Evolutionary conservation across 2,888 invertebrate species (phyloP), one percentile per base, ranked within the genome.

Genomic region (Athetis lepigone): DNA sequence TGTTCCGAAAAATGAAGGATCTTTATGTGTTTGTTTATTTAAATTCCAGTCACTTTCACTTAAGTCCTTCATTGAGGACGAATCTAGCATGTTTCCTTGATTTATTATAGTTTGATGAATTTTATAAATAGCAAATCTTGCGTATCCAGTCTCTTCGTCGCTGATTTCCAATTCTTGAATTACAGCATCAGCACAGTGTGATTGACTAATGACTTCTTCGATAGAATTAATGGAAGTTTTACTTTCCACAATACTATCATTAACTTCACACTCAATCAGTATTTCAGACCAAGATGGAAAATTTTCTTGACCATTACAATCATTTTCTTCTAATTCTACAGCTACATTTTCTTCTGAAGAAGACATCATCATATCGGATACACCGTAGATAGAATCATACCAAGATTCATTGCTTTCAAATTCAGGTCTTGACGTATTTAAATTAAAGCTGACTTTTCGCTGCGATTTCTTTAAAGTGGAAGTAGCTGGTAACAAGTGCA

Each of bases 341-440:
- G 18, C 60, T 9, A 42, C 37, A 36, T 59, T 64, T 64, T 75
- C 65, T 54, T 57, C 57, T 39, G 68, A 68, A 21, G 23, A 36
- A 5, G 68, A 40, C 60, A 62, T 29, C 59, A 82, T 73, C 58
- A 90, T 73, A 69, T 90, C 89, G n/a, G 91, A 86, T 42, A 93
- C 62, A 11, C 94, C 94, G 67, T 91, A 93, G 58, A 93, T 90
- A 49, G 90, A 91, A 73, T 94, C 93, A 67, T 90, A 88, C 93
- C 93, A 94, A 16, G 87, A 88, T 50, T 89, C 90, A 55, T 74
- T 70, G 46, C 83, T 77, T 29, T 86, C 85, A 47, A 81, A 81
- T 51, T 90, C 86, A 27, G 74, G 64, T 70, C 79, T 81, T 9
- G 83, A 64, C 5, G 83, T 82, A 40, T 80, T 85, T 23, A 85